Conservation (phyloP, 2,888 invertebrate species). For the Aphidoletes aphidimyza region DNA sequence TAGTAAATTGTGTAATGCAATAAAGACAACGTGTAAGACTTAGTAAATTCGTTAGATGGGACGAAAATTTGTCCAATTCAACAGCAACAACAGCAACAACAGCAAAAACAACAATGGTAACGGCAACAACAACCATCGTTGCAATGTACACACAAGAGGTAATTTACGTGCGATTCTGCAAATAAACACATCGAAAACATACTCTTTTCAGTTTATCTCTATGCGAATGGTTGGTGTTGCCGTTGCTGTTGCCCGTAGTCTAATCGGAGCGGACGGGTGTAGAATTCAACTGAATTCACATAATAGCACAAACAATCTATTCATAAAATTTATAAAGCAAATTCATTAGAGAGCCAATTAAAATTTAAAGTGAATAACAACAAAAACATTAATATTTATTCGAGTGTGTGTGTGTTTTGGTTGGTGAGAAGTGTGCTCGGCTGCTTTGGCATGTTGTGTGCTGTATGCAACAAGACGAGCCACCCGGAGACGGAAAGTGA, state of each 20-base stretch:
- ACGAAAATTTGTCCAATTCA: slow-evolving; percentile 1
- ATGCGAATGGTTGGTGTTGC: too few relatives aligned
- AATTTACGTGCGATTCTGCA: slow-evolving; percentile 30
- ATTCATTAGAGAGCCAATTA: slow-evolving; percentile 62
- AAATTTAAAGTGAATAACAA: slow-evolving; percentile 61
- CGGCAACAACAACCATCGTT: neutral
- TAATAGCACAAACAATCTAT: slow-evolving; percentile 52
- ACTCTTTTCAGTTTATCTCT: neutral
- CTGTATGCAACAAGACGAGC: neutral
- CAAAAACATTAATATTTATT: slow-evolving; percentile 56
- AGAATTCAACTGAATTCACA: neutral
- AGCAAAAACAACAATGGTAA: too few relatives aligned
- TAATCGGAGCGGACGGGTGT: neutral
- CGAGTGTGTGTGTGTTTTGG: neutral
- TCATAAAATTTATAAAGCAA: slow-evolving; percentile 60
- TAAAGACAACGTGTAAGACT: neutral
- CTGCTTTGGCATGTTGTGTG: too few relatives aligned
- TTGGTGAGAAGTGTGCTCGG: neutral
- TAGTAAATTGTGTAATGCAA: neutral
- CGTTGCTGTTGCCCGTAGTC: too few relatives aligned
- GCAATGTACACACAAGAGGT: neutral
- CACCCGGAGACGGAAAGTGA: too few relatives aligned
- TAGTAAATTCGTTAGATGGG: slow-evolving; percentile 18
- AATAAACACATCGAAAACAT: neutral
- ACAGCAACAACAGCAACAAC: neutral